Conservation (phyloP, 2,888 invertebrate species). For the Fragum sueziense region DNA sequence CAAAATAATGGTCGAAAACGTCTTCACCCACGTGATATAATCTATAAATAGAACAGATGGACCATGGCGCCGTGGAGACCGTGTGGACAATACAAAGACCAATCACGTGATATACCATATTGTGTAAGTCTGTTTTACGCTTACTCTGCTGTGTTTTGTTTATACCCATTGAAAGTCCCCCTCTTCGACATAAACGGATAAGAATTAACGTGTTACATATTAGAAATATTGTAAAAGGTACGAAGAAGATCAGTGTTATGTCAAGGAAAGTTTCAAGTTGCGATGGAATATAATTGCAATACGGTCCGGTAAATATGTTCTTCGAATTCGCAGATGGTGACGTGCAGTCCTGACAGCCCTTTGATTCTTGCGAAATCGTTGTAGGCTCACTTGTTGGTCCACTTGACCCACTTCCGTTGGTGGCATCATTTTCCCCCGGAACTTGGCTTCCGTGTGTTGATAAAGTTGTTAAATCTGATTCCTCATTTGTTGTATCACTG, state of each 20-base stretch:
- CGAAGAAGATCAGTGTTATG: neutral
- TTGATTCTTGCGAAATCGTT: too few species aligned
- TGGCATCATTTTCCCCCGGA: too few species aligned
- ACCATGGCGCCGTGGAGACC: slow-evolving; percentile 1
- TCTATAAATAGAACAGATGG: neutral
- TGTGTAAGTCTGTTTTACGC: neutral
- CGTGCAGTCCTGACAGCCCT: too few species aligned
- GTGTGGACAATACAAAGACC: slow-evolving; percentile 4
- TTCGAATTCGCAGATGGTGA: too few species aligned
- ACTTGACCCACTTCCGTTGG: too few species aligned
- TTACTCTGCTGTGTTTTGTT: neutral
- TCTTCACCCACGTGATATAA: neutral
- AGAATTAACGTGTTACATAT: slow-evolving; percentile 4
- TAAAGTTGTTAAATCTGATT: too few species aligned
- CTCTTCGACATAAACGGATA: neutral
- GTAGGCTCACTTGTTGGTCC: too few species aligned
- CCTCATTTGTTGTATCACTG: too few species aligned
- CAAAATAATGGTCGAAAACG: slow-evolving; percentile 6
- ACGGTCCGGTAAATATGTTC: slow-evolving; percentile 4
- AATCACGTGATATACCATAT: slow-evolving; percentile 11
- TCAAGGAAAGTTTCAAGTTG: neutral
- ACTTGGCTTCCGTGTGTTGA: too few species aligned
- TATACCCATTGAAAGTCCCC: neutral
- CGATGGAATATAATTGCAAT: slow-evolving; percentile 4
- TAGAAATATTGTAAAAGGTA: neutral